Conservation (phyloP, 2,113 vertebrate genomes). For the Gopherus flavomarginatus region DNA sequence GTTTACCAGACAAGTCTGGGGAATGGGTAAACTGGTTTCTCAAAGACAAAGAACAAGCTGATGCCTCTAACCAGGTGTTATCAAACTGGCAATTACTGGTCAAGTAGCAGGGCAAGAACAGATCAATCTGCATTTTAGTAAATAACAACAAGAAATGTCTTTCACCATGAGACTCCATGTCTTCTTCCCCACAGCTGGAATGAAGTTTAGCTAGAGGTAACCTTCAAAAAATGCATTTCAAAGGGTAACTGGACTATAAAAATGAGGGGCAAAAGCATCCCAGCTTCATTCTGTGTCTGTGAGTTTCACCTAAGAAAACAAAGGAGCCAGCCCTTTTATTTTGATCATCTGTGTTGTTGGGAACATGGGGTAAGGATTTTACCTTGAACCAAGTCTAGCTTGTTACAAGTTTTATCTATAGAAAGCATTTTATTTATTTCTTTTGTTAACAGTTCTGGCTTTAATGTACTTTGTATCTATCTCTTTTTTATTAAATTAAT, state of each 20-base stretch:
- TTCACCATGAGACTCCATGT: neutral
- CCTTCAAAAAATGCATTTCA: too few relatives aligned
- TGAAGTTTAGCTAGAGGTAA: neutral
- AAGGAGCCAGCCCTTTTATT: neutral
- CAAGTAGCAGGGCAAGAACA: neutral
- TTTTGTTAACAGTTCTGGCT: neutral
- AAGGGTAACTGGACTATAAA: neutral
- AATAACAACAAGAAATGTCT: neutral
- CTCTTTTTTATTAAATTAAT: neutral
- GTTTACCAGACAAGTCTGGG: neutral
- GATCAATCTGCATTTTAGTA: neutral
- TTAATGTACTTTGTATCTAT: neutral
- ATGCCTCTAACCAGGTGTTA: neutral
- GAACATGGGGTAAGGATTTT: neutral
- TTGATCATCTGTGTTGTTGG: neutral
- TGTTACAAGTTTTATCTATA: neutral
- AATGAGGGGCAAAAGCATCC: neutral
- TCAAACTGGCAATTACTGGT: neutral
- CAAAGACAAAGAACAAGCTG: neutral
- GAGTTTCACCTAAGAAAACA: neutral
- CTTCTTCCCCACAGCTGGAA: neutral
- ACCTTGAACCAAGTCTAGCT: neutral
- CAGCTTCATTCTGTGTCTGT: neutral
- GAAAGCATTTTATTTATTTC: neutral
- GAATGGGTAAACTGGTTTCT: neutral